phyloP scores from a whole-genome alignment of 2,113 vertebrate species.

The Mungos mungo region DNA sequence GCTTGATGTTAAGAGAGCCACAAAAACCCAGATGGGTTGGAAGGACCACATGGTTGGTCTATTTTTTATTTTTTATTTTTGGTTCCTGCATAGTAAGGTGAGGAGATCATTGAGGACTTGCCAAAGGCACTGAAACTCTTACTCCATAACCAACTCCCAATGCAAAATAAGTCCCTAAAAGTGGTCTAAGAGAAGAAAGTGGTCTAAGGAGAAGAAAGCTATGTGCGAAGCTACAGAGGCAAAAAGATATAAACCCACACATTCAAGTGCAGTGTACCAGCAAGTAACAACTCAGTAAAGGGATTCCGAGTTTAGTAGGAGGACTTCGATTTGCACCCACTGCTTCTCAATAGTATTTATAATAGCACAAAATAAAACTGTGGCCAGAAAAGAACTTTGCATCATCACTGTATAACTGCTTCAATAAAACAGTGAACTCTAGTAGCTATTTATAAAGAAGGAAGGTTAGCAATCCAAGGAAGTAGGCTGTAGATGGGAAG shows the following conservation, averaged over 20 bases:
- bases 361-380: not conserved
- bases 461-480: not conserved
- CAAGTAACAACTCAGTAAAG: not conserved
- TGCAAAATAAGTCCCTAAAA: slow-evolving; percentile 6
- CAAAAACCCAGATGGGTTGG: not conserved
- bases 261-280: not conserved
- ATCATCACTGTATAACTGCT: not conserved
- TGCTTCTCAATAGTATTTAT: not conserved
- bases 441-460: not conserved
- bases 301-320: not conserved
- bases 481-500: not conserved
- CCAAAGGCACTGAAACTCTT: slow-evolving; percentile 47
- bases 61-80: not conserved
- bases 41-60: not conserved
- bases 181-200: not conserved
- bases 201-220: not conserved
- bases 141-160: slow-evolving; percentile 19
- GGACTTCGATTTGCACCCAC: not conserved
- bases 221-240: not conserved
- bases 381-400: not conserved
- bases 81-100: slow-evolving; percentile 13
- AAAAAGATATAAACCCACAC: slow-evolving; percentile 10
- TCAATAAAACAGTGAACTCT: not conserved
- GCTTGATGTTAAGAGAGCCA: not conserved
- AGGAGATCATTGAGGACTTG: slow-evolving; percentile 44